These are phyloP conservation scores for Drosophila kikkawai DNA, from an alignment of 1,140 invertebrate species.

Conservation along the genomic window DNA sequence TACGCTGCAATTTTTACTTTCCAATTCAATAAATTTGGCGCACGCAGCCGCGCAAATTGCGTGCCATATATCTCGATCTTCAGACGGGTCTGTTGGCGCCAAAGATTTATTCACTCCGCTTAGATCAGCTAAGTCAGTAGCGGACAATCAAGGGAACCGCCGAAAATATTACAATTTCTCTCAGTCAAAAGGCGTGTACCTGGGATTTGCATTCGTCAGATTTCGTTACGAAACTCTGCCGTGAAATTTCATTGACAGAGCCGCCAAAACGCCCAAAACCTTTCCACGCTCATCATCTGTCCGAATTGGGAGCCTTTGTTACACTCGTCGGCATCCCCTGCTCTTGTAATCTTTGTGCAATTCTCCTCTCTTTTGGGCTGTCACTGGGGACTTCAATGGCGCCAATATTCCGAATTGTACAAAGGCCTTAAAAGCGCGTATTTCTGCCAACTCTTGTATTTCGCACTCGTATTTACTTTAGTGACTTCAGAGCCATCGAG, in stretches of 20 bases:
- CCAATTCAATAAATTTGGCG: conserved; percentile 77
- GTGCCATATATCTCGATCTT: conserved; percentile 50
- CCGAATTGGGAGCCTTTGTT: conserved; percentile 54
- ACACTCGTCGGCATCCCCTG: conserved; percentile 15
- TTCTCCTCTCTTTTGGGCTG: conserved; percentile 27
- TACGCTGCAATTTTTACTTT: conserved; percentile 78
- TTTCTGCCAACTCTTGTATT: conserved; percentile 20
- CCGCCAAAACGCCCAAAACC: conserved; percentile 55
- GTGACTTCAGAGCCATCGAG: conserved; percentile 60
- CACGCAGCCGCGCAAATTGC: conserved; percentile 63
- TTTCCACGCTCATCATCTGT: conserved; percentile 64
- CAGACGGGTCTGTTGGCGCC: conserved; percentile 31
- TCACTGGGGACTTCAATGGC: conserved; percentile 37
- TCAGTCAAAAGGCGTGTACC: conserved; percentile 20
- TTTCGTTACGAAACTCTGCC: conserved; percentile 35
- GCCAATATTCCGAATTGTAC: conserved; percentile 20
- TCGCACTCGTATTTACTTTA: conserved; percentile 51
- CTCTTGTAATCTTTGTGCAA: conserved; percentile 53
- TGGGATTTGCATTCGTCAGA: conserved; percentile 36
- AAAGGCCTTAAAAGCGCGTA: conserved; percentile 21
- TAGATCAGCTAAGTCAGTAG: conserved; percentile 51
- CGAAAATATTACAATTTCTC: conserved; percentile 52
- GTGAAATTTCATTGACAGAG: conserved; percentile 66
- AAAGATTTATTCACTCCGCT: conserved; percentile 46
- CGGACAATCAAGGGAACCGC: conserved; percentile 45